phyloP scores from a whole-genome alignment of 2,888 invertebrate genomes.

The Melanargia galathea region DNA sequence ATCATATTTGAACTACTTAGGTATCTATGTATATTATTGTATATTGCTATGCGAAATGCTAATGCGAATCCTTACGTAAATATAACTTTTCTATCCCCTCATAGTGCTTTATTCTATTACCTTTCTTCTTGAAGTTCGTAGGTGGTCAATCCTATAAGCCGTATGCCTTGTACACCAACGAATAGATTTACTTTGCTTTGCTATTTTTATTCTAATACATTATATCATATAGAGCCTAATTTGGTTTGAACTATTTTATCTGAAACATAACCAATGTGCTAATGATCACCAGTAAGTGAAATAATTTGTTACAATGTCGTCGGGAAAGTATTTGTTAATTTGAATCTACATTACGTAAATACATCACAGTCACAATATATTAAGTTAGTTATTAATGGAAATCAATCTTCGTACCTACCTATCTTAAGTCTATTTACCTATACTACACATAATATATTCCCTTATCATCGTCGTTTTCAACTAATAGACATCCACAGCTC shows the following conservation, averaged over 20 bases:
- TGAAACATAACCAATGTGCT: conserved; percentile 16
- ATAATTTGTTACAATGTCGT: conserved; percentile 30
- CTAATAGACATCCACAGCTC: too few species aligned
- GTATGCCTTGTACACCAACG: neutral
- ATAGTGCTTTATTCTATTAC: conserved; percentile 7
- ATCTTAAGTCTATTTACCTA: too few species aligned
- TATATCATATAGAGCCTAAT: conserved; percentile 12
- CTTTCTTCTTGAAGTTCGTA: conserved; percentile 12
- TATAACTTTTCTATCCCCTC: conserved; percentile 9
- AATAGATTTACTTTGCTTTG: neutral
- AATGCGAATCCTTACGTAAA: neutral
- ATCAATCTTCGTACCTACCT: too few species aligned
- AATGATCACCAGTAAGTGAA: conserved; percentile 26
- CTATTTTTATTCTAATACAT: neutral
- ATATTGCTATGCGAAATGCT: neutral
- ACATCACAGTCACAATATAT: conserved; percentile 30
- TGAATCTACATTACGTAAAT: conserved; percentile 24
- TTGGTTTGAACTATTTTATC: conserved; percentile 5
- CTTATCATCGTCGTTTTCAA: too few species aligned
- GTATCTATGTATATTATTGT: neutral
- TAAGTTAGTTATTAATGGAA: conserved; percentile 26
- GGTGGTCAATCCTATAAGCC: conserved; percentile 24
- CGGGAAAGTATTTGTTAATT: conserved; percentile 33
- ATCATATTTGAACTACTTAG: neutral
- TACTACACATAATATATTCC: too few species aligned